Evolutionary conservation across 2,113 vertebrate genomes (phyloP).

Genomic region (Elaphurus davidianus): DNA sequence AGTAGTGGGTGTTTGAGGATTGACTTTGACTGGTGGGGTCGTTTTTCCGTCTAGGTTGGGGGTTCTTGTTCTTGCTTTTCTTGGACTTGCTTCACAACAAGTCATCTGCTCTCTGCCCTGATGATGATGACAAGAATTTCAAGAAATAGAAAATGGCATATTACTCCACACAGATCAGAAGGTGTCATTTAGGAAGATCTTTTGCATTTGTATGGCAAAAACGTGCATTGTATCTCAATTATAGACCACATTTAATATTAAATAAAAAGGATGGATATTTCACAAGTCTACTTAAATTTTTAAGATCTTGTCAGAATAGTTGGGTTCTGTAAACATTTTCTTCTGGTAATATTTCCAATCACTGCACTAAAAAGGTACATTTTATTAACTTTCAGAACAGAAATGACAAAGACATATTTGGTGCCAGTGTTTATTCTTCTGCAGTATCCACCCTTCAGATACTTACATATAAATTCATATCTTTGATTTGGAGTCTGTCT

Average conservation of each 20-base stretch:
- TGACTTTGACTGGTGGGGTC: neutral
- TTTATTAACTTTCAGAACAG: neutral
- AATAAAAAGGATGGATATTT: neutral
- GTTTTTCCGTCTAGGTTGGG: neutral
- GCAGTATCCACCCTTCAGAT: neutral
- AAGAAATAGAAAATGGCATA: neutral
- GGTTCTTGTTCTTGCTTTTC: neutral
- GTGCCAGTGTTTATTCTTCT: neutral
- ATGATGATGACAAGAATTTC: neutral
- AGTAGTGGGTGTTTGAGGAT: neutral
- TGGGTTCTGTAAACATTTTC: neutral
- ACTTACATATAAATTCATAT: neutral
- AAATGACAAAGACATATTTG: neutral
- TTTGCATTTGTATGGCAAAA: neutral
- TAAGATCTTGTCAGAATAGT: neutral
- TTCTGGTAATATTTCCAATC: neutral
- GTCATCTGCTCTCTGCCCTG: neutral
- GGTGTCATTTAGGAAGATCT: neutral
- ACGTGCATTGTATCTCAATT: neutral
- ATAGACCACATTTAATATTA: neutral
- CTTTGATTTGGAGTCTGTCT: neutral
- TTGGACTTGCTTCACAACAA: neutral
- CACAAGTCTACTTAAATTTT: constrained; percentile 30
- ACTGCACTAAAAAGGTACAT: neutral
- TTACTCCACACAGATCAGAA: neutral